Percentiles rank a stretch among this genome's conserved stretches.
These are phyloP conservation scores for Lathamus discolor DNA, from an alignment of 2,113 vertebrate species.

Conservation along the genomic window DNA sequence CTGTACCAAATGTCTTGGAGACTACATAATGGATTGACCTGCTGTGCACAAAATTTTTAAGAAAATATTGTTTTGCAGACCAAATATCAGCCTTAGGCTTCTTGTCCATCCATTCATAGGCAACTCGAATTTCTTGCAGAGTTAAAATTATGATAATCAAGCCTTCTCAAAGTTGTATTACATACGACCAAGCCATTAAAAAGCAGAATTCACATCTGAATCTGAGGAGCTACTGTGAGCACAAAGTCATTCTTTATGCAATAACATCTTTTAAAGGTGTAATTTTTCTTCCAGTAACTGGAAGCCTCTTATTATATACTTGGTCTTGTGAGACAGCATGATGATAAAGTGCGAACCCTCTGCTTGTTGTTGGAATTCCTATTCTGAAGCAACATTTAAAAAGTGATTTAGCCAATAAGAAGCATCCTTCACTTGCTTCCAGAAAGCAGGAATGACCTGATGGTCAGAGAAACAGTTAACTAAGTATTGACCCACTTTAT, in stretches of 20 bases:
- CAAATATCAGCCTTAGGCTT: neutral
- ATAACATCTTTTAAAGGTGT: neutral
- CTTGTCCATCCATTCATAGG: neutral
- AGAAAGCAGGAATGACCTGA: neutral
- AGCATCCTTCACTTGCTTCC: neutral
- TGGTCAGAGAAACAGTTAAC: neutral
- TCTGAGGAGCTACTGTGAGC: neutral
- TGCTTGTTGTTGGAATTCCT: neutral
- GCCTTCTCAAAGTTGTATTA: neutral
- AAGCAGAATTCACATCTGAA: neutral
- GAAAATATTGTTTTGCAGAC: neutral
- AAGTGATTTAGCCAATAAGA: neutral
- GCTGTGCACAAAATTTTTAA: neutral
- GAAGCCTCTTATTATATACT: neutral
- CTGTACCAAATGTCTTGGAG: neutral
- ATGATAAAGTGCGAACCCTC: neutral
- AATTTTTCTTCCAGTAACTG: neutral
- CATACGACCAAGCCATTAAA: neutral
- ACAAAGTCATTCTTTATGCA: accelerated
- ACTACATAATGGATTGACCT: accelerated
- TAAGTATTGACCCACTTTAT: neutral
- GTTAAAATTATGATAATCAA: neutral
- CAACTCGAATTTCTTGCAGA: neutral
- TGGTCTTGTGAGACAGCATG: accelerated
- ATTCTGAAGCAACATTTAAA: neutral